These are phyloP conservation scores for Oscheius sp. DNA, from an alignment of 2,888 invertebrate species.

Conservation along the genomic window DNA sequence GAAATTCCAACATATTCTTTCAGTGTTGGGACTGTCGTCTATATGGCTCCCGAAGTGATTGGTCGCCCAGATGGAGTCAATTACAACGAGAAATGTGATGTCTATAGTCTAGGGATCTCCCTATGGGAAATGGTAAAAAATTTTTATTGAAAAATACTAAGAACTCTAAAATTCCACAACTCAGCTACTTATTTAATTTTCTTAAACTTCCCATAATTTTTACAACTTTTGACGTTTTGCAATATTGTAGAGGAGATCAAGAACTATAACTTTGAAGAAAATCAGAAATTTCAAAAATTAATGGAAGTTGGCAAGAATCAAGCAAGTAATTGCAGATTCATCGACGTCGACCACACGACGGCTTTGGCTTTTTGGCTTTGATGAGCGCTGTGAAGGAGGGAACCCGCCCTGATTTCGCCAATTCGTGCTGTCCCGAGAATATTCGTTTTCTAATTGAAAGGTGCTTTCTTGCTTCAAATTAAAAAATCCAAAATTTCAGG, in stretches of 20 bases:
- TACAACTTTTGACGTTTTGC: too few relatives aligned
- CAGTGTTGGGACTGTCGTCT: slow-evolving; percentile 17
- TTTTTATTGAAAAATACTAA: too few relatives aligned
- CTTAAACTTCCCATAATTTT: too few relatives aligned
- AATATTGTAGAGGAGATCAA: too few relatives aligned
- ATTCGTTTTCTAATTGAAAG: slow-evolving; percentile 1
- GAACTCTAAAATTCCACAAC: too few relatives aligned
- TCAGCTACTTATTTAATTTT: too few relatives aligned
- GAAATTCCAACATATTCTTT: not conserved
- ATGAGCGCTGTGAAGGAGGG: slow-evolving; percentile 13
- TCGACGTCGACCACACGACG: slow-evolving; percentile 12
- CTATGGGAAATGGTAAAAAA: slow-evolving; percentile 27
- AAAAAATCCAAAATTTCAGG: slow-evolving; percentile 2
- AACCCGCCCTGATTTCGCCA: not conserved
- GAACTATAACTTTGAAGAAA: too few relatives aligned
- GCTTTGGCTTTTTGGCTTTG: slow-evolving; percentile 17
- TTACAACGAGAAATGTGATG: slow-evolving; percentile 17
- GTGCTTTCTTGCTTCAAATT: not conserved
- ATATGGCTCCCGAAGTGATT: slow-evolving; percentile 19
- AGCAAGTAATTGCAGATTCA: too few relatives aligned
- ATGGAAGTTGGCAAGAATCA: too few relatives aligned
- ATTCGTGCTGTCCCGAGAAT: not conserved
- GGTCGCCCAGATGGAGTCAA: not conserved
- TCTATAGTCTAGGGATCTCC: slow-evolving; percentile 1
- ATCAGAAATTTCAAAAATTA: too few relatives aligned